These are phyloP conservation scores for Plectropomus leopardus DNA, from an alignment of 2,113 vertebrate species.

Conservation along the genomic window DNA sequence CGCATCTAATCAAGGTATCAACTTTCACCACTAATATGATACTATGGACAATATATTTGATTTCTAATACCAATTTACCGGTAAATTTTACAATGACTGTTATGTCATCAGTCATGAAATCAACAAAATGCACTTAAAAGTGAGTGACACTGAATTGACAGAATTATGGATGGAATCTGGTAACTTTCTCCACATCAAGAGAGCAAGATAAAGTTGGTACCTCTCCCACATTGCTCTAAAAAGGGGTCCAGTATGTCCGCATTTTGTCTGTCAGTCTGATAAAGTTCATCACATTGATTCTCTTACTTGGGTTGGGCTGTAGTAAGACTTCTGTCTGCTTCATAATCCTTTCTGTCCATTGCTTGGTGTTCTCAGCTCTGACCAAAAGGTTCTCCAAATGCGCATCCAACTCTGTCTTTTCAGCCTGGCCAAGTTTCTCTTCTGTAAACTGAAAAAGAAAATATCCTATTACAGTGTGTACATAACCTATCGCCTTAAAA, in stretches of 20 bases:
- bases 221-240: neutral
- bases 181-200: neutral
- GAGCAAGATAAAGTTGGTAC: too few species aligned
- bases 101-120: too few species aligned
- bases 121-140: too few species aligned
- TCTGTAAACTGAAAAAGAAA: slow-evolving; percentile 91
- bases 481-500: neutral
- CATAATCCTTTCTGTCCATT: slow-evolving; percentile 97
- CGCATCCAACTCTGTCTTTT: slow-evolving; percentile 98
- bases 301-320: slow-evolving; percentile 98
- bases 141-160: neutral
- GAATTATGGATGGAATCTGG: neutral
- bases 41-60: too few species aligned
- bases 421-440: slow-evolving; percentile 98
- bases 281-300: neutral
- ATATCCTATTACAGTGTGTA: neutral
- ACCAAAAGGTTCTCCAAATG: slow-evolving; percentile 96
- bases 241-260: neutral
- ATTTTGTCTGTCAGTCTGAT: neutral
- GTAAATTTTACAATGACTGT: too few species aligned
- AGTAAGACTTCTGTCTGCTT: slow-evolving; percentile 97
- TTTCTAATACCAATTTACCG: too few species aligned
- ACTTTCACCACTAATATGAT: too few species aligned
- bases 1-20: too few species aligned
- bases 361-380: slow-evolving; percentile 96